Evolutionary conservation across 2,888 invertebrate species (phyloP).

Genomic region (Pammene fasciana): DNA sequence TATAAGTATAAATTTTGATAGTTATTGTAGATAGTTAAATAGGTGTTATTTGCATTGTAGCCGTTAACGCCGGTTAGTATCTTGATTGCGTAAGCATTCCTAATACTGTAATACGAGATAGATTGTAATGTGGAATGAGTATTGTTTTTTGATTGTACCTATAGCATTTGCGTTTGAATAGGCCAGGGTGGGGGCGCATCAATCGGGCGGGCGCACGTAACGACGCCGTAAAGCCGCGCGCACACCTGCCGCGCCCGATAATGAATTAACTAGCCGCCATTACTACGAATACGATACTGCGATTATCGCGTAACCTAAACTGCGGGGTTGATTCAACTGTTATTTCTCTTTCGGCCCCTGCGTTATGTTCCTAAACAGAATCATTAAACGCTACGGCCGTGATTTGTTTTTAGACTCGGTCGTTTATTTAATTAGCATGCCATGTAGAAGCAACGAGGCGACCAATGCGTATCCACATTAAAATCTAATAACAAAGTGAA

Average conservation of each 20-base stretch:
- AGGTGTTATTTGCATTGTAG: neutral
- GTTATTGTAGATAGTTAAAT: too few species aligned
- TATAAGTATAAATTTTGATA: too few species aligned
- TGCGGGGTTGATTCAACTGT: constrained; percentile 56
- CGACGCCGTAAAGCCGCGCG: constrained; percentile 69
- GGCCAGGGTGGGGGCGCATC: constrained; percentile 32
- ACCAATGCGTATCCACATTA: neutral
- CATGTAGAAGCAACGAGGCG: neutral
- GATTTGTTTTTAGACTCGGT: constrained; percentile 9
- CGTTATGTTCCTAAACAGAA: constrained; percentile 12
- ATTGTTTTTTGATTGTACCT: constrained; percentile 28
- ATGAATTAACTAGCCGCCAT: constrained; percentile 74
- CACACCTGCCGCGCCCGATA: constrained; percentile 73
- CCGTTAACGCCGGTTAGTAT: neutral
- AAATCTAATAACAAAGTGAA: neutral
- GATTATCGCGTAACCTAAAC: constrained; percentile 62
- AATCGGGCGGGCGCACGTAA: constrained; percentile 52
- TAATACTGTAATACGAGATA: constrained; percentile 7
- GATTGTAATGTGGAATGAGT: neutral
- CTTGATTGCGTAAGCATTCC: neutral
- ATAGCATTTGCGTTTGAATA: constrained; percentile 40
- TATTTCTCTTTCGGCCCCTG: constrained; percentile 53
- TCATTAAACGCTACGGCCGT: constrained; percentile 14
- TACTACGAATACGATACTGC: constrained; percentile 66
- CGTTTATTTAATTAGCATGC: constrained; percentile 6